phyloP scores from a whole-genome alignment of 1,140 invertebrate genomes.

The Calliopsis andreniformis region DNA sequence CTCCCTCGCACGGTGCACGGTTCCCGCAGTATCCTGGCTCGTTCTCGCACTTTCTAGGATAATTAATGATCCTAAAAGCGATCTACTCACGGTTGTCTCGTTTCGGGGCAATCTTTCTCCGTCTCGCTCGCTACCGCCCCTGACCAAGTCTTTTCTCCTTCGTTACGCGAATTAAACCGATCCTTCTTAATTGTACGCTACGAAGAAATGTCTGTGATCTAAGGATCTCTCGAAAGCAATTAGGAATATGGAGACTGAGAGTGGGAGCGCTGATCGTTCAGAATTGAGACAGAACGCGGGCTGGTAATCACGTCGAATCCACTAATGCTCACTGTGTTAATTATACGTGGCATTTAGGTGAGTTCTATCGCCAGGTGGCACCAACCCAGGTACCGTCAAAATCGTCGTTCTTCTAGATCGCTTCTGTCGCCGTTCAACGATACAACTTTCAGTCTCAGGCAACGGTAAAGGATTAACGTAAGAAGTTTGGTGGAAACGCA shows the following conservation, averaged over 20 bases:
- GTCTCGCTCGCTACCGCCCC: constrained; percentile 30
- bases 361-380: too few species aligned
- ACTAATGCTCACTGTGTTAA: too few species aligned
- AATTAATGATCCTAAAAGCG: constrained; percentile 80
- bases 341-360: too few species aligned
- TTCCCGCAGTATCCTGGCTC: constrained; percentile 43
- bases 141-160: neutral
- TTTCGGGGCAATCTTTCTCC: constrained; percentile 71
- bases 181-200: constrained; percentile 1
- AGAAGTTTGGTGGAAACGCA: constrained; percentile 5
- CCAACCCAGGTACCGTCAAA: too few species aligned
- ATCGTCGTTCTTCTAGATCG: too few species aligned
- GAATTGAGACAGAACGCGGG: too few species aligned
- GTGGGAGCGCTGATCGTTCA: too few species aligned
- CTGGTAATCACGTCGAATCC: too few species aligned
- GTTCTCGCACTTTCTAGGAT: constrained; percentile 70
- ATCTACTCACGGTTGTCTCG: constrained; percentile 78
- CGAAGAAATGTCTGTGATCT: neutral
- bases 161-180: neutral
- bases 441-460: too few species aligned
- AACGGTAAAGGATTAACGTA: constrained; percentile 7
- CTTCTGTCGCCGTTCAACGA: neutral
- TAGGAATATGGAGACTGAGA: too few species aligned
- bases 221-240: too few species aligned
- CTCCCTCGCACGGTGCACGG: neutral